Evolutionary conservation across 2,888 invertebrate genomes (phyloP), one percentile per base, ranked within the genome.

Genomic region (Serrognathus titanus): DNA sequence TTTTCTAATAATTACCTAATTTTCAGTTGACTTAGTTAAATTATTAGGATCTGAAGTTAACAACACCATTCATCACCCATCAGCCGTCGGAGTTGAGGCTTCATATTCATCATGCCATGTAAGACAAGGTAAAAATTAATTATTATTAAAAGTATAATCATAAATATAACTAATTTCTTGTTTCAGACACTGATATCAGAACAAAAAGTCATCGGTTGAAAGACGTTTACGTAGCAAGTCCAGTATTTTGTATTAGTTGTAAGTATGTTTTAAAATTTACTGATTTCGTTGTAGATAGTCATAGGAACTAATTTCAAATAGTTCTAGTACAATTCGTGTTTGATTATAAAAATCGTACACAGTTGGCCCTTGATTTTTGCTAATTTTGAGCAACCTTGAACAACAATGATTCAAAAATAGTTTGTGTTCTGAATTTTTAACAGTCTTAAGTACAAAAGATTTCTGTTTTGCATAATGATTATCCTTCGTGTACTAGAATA

Each of bases 221-320:
- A 61, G 79, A 80, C 63, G 78, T 80, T 61, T 81, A 78, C 71
- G 79, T 82, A 69, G 69, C 81, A 66, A 81, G 78, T 57, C 82
- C 83, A 57, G 75, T 82, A 65, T 71, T 82, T 48, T 83, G 83
- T 70, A 73, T 73, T 63, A 81, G 81, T 66, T 83, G 83, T 83
- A 74, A 82, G 83, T 82, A 69, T 54, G 10, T 40, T 12, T 6
- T 40, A 5, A 40, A 40, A 12, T 40, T 40, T 40, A 40, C 12
- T 40, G 7, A 11, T 40, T 40, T 13, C 40, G 10, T 40, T 9
- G 6, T 11, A 9, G 1, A 3, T 9, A 13, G 11, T 40, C 40
- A 40, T 40, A 31, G 7, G 7, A 31, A 6, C n/a, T 31, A 31
- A 31, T 31, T 7, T 31, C 7, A 31, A 31, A 31, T 31, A 31